Conservation (phyloP, 2,888 invertebrate genomes). For the Nebria brevicollis region DNA sequence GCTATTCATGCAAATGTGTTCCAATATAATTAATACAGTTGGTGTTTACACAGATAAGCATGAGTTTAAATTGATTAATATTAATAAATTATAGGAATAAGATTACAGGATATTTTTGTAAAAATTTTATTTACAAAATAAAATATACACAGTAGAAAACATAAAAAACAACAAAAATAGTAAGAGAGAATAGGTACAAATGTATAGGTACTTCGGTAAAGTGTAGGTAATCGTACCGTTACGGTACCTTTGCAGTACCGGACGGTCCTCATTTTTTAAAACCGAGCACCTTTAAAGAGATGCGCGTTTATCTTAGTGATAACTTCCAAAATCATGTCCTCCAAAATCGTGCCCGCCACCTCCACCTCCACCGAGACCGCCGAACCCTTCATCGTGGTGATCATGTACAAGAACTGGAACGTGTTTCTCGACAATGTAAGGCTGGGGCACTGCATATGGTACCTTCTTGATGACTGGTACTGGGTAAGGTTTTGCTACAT, state of each 20-base stretch:
- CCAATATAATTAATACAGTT: too few relatives aligned
- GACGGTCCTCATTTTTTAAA: too few relatives aligned
- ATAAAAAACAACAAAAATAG: slow-evolving; percentile 2
- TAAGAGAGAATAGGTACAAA: neutral
- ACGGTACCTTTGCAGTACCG: too few relatives aligned
- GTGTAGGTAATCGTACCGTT: too few relatives aligned
- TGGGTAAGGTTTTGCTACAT: slow-evolving; percentile 67
- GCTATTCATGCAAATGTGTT: neutral
- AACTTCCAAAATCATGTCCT: slow-evolving; percentile 48
- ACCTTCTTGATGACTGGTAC: slow-evolving; percentile 69
- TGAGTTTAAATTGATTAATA: too few relatives aligned
- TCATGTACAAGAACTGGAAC: slow-evolving; percentile 60
- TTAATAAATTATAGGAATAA: neutral
- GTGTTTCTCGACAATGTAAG: slow-evolving; percentile 68
- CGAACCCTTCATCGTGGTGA: slow-evolving; percentile 53
- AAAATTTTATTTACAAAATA: slow-evolving; percentile 7
- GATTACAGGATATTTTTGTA: neutral
- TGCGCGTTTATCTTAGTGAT: slow-evolving; percentile 32
- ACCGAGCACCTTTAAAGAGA: too few relatives aligned
- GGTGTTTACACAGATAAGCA: too few relatives aligned
- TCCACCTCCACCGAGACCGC: slow-evolving; percentile 50
- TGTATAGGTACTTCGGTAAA: neutral
- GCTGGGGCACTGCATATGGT: slow-evolving; percentile 64
- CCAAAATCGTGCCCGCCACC: slow-evolving; percentile 42
- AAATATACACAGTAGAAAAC: neutral